Percentiles rank a stretch among this genome's conserved stretches.
Conservation (phyloP, 2,888 invertebrate genomes). For the Sminthurinus aureus region DNA sequence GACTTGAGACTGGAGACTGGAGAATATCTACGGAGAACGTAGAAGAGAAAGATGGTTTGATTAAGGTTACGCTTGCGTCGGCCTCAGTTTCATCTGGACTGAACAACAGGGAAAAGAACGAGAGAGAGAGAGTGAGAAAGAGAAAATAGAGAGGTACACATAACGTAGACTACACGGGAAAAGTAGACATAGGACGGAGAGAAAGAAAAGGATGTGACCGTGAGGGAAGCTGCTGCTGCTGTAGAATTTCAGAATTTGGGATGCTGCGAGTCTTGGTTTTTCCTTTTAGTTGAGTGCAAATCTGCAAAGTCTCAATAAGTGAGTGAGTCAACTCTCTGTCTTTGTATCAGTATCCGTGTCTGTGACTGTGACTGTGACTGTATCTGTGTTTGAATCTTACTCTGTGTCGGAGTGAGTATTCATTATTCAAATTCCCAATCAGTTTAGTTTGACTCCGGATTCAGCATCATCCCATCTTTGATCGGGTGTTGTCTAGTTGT, state of each 20-base stretch:
- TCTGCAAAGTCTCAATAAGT: conserved; percentile 26
- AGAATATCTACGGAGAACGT: background rate
- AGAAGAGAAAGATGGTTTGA: conserved; percentile 15
- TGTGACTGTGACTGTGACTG: background rate
- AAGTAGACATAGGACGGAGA: background rate
- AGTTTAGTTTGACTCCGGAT: no score
- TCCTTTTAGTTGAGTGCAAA: conserved; percentile 18
- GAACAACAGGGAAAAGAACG: background rate
- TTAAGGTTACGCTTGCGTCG: conserved; percentile 40
- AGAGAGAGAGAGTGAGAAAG: background rate
- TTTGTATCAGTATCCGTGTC: background rate
- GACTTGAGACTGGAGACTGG: no score
- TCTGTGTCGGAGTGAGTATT: no score
- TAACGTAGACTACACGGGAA: no score
- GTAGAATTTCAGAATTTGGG: conserved; percentile 22
- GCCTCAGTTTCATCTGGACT: background rate
- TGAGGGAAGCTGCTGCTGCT: background rate
- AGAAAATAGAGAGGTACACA: background rate
- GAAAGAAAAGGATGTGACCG: background rate
- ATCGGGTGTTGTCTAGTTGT: no score
- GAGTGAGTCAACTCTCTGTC: background rate
- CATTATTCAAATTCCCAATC: no score
- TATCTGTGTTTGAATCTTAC: no score
- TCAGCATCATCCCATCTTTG: no score
- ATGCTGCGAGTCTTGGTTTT: conserved; percentile 16